Evolutionary conservation across 2,888 invertebrate genomes (phyloP).

Genomic region (Eilema sororculum): DNA sequence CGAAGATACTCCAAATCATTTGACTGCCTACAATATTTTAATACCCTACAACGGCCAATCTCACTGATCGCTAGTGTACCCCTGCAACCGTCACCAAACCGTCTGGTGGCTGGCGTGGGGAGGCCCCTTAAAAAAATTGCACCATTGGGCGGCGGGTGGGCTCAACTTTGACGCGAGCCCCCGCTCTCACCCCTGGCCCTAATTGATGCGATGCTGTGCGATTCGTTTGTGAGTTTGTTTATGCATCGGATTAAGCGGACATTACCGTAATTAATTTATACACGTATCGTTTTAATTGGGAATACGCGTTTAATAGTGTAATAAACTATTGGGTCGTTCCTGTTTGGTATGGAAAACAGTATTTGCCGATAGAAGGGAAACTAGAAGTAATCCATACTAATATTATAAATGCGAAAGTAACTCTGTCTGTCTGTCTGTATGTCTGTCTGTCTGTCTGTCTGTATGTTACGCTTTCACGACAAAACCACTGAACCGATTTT

Average conservation of each 20-base stretch:
- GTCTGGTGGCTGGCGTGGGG: constrained; percentile 70
- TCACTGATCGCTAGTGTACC: constrained; percentile 48
- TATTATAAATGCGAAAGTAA: no score
- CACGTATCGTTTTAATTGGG: constrained; percentile 11
- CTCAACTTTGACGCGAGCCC: constrained; percentile 80
- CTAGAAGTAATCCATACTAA: no score
- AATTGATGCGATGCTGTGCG: constrained; percentile 73
- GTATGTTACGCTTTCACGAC: no score
- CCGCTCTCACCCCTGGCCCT: constrained; percentile 70
- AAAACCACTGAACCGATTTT: no score
- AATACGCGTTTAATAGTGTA: not conserved
- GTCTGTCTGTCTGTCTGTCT: no score
- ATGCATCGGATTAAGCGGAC: constrained; percentile 28
- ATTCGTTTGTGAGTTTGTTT: constrained; percentile 68
- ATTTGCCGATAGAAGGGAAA: no score
- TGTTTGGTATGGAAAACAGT: no score
- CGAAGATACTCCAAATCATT: no score
- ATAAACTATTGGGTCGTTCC: no score
- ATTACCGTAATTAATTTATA: constrained; percentile 23
- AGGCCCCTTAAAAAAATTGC: constrained; percentile 79
- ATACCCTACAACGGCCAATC: constrained; percentile 54
- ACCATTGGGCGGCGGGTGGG: constrained; percentile 58
- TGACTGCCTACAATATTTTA: not conserved
- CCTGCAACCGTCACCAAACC: constrained; percentile 84
- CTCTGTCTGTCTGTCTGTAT: no score